Conservation (phyloP, 2,113 vertebrate genomes). For the Furnarius figulus region DNA sequence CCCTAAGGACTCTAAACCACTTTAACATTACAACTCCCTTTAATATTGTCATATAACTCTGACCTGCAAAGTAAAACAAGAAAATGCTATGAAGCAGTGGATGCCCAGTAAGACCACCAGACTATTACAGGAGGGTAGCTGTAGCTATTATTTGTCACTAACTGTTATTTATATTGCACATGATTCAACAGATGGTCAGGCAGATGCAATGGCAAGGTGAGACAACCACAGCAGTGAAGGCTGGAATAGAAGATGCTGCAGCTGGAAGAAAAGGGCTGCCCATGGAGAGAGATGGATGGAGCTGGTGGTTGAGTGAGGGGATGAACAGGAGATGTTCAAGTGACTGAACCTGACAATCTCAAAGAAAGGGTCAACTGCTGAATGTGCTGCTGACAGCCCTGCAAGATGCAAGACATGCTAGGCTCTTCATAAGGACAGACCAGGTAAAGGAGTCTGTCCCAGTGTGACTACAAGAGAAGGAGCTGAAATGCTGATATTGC, state of each 20-base stretch:
- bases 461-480: background rate
- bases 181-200: conserved; percentile 62
- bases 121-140: background rate
- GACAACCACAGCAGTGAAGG: conserved; percentile 48
- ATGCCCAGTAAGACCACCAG: background rate
- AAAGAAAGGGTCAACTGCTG: background rate
- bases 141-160: conserved; percentile 54
- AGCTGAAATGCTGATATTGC: background rate
- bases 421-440: background rate
- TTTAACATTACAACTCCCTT: background rate
- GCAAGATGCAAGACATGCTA: background rate
- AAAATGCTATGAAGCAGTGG: background rate
- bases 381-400: background rate
- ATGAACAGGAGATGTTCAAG: background rate
- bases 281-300: conserved; percentile 55
- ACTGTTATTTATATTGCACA: conserved; percentile 57
- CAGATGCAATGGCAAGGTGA: conserved; percentile 69
- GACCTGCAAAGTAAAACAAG: background rate
- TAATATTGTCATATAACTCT: background rate
- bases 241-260: conserved; percentile 56
- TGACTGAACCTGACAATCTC: background rate
- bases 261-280: conserved; percentile 30
- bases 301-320: background rate
- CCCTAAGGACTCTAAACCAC: background rate
- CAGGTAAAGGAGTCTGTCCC: background rate